phyloP scores from a whole-genome alignment of 2,113 vertebrate species.

The Hystrix cristata region DNA sequence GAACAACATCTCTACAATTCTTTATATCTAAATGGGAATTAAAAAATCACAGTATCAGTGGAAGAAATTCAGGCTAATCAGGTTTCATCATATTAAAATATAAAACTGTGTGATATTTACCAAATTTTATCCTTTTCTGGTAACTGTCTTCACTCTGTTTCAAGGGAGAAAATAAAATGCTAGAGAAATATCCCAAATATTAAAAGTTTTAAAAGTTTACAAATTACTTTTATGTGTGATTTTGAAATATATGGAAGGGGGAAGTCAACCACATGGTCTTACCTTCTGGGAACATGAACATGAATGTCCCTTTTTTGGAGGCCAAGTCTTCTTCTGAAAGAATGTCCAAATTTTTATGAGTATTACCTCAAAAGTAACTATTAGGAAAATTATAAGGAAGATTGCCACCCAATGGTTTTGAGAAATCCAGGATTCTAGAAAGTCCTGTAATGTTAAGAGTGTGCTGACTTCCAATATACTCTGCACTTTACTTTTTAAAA shows the following conservation, averaged over 20 bases:
- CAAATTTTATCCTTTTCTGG: constrained; percentile 22
- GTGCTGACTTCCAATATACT: background rate
- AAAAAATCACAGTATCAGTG: constrained; percentile 43
- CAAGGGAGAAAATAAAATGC: constrained; percentile 62
- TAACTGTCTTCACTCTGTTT: constrained; percentile 61
- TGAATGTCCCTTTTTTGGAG: background rate
- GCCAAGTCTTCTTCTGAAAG: constrained; percentile 53
- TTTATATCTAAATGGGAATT: constrained; percentile 40
- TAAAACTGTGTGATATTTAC: constrained; percentile 68
- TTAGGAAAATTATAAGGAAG: constrained; percentile 69
- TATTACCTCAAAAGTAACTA: constrained; percentile 70
- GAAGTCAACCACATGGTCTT: constrained; percentile 35
- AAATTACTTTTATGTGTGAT: background rate
- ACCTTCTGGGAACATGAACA: constrained; percentile 44
- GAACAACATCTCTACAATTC: background rate
- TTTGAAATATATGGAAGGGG: constrained; percentile 27
- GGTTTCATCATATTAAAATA: constrained; percentile 30
- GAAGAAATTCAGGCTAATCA: background rate
- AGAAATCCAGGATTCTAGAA: constrained; percentile 57
- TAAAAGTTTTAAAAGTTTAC: background rate
- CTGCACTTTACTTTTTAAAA: background rate
- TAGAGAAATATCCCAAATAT: constrained; percentile 43
- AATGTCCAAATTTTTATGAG: constrained; percentile 61
- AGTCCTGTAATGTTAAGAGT: constrained; percentile 44
- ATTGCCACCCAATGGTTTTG: constrained; percentile 70